Percentiles rank a stretch among this genome's conserved stretches.
phyloP scores from a whole-genome alignment of 2,113 vertebrate species.

The Orycteropus afer region DNA sequence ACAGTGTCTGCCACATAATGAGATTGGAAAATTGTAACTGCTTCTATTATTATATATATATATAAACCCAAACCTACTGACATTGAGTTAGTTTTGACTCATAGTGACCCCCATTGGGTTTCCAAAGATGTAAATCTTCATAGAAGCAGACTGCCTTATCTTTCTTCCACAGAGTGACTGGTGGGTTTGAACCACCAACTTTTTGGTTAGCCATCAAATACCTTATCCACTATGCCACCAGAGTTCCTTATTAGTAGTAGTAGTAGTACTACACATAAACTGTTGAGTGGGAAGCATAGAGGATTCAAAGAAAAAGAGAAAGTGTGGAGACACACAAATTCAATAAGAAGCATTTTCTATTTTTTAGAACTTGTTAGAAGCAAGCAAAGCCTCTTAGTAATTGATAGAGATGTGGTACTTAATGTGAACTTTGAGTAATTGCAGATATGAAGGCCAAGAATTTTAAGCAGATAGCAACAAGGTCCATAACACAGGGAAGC shows the following conservation, averaged over 20 bases:
- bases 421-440: not conserved
- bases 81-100: no score
- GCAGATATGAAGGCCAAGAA: not conserved
- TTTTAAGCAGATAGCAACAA: not conserved
- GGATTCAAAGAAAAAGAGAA: not conserved
- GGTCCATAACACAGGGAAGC: not conserved
- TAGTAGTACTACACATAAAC: not conserved
- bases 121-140: no score
- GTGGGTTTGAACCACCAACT: no score
- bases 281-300: not conserved
- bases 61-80: no score
- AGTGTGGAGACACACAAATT: fast-evolving
- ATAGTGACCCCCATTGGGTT: no score
- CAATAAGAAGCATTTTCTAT: not conserved
- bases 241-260: no score
- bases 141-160: no score
- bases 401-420: not conserved
- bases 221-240: no score
- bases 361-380: not conserved
- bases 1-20: not conserved
- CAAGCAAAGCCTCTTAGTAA: slow-evolving; percentile 9
- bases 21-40: not conserved
- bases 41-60: fast-evolving
- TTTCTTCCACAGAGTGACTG: no score
- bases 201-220: no score